These are phyloP conservation scores for Euclidia mi DNA, from an alignment of 2,888 invertebrate species.

Conservation along the genomic window DNA sequence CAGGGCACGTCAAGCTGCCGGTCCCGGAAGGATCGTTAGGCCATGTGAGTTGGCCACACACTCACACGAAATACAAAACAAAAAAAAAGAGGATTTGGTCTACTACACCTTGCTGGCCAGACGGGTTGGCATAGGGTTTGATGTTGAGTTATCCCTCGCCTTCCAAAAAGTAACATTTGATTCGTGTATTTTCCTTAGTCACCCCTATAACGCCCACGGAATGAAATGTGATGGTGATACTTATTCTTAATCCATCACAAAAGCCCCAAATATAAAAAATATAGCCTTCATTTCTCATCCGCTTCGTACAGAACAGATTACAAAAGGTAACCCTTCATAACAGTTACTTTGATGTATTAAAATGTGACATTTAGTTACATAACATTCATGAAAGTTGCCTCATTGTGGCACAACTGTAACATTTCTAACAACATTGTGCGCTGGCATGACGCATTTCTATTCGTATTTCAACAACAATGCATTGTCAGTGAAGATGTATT, in stretches of 20 bases:
- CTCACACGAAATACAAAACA: no score
- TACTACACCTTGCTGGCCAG: no score
- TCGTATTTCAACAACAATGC: slow-evolving; percentile 58
- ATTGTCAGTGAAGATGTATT: slow-evolving; percentile 49
- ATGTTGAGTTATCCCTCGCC: no score
- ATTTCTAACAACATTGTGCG: slow-evolving; percentile 25
- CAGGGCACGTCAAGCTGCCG: no score
- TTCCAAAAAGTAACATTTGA: no score
- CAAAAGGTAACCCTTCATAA: slow-evolving; percentile 29
- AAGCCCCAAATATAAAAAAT: background rate
- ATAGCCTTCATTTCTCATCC: background rate
- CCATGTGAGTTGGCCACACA: no score
- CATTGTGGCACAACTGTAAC: slow-evolving; percentile 20
- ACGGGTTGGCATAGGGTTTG: no score
- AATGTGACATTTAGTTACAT: slow-evolving; percentile 29
- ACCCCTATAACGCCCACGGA: no score
- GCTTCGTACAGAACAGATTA: slow-evolving; percentile 7
- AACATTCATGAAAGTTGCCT: slow-evolving; percentile 11
- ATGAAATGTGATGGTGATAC: no score
- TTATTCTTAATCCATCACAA: background rate
- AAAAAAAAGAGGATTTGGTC: no score
- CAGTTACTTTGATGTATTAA: slow-evolving; percentile 46
- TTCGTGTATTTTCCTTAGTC: no score
- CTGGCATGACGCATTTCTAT: slow-evolving; percentile 49
- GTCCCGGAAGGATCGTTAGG: no score